Evolutionary conservation across 2,888 invertebrate species (phyloP), one percentile per base, ranked within the genome.

Genomic region (Clanis bilineata): DNA sequence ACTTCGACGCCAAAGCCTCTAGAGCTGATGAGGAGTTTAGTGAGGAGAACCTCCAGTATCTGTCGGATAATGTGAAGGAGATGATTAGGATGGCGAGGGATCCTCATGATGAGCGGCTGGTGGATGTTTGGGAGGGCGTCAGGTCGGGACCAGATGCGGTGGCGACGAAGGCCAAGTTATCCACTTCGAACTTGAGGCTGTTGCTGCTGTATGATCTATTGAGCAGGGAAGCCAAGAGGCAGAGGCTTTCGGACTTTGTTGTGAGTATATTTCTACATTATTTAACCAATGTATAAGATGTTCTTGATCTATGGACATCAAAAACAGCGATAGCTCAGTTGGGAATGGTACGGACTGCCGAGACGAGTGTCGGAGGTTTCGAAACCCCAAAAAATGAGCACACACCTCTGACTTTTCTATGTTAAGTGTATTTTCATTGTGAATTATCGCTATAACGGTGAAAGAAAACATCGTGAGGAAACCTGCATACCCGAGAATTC

Each of bases 181-280:
- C 93, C 0, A 85, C 88, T 0, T 93, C 95, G 0, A 94, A 95
- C 62, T 86, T 95, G 56, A 92, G 94, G 54, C 79, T 95, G 56
- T 76, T 95, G 61, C 82, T 93, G 22, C 76, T 95, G 32, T 95
- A 95, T 73, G 95, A 95, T 68, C 86, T 93, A 4, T 71, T 95
- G 56, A 95, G 94, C 75, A 93, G 95, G 64, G 95, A 95, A 63
- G 93, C 95, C 0, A 95, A 95, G 74, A 93, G 88, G 61, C 93
- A 94, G 67, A 92, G 93, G 38, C 86, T 95, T 4, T 94, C 93
- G 3, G 94, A 94, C 69, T 95, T 90, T 68, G 88, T 90, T 64
- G 94, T 94, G 77, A 93, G 93, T 87, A 67, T 28, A 18, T 21
- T 47, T 25, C n/a, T n/a, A n/a, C n/a, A n/a, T n/a, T n/a, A n/a